A percentile compares a stretch with the other conserved stretches of the same genome.
Conservation (phyloP, 2,113 vertebrate genomes). For the Mesoclemmys tuberculata region DNA sequence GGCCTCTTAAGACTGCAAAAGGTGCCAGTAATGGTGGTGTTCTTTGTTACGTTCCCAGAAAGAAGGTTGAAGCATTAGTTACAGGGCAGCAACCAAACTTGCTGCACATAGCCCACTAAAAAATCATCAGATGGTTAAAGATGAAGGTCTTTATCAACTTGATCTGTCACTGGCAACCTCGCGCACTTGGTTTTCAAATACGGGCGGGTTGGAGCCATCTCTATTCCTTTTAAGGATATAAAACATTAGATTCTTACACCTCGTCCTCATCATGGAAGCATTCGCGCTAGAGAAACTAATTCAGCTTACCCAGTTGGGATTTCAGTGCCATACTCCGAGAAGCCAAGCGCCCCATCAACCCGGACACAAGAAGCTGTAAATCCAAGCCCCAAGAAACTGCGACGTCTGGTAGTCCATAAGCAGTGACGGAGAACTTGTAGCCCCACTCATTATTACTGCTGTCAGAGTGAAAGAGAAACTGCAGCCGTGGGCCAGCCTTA, state of each 20-base stretch:
- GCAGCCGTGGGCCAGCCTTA: constrained; percentile 94
- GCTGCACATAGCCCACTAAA: neutral
- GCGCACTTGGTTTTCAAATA: accelerated
- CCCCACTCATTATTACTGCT: constrained; percentile 99
- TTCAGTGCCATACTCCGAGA: constrained; percentile 91
- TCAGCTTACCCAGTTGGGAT: constrained; percentile 82
- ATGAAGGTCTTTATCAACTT: neutral
- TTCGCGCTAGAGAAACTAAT: accelerated
- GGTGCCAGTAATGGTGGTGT: neutral
- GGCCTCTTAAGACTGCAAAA: neutral
- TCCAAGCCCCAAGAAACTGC: constrained; percentile 96
- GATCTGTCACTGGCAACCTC: neutral
- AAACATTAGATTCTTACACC: accelerated
- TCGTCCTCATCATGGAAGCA: accelerated
- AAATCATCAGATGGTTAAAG: accelerated
- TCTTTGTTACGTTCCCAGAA: neutral
- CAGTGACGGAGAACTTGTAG: constrained; percentile 95
- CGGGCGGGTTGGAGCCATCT: accelerated
- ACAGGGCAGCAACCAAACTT: too few species aligned
- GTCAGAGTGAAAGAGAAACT: constrained; percentile 98
- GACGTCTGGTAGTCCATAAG: constrained; percentile 92
- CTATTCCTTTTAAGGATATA: accelerated
- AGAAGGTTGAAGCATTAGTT: accelerated
- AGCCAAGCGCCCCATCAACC: constrained; percentile 94
- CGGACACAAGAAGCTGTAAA: constrained; percentile 92